Percentiles rank a stretch among this genome's conserved stretches.
These are phyloP conservation scores for Bradynema listronoti DNA, from an alignment of 1,140 invertebrate species.

Conservation along the genomic window DNA sequence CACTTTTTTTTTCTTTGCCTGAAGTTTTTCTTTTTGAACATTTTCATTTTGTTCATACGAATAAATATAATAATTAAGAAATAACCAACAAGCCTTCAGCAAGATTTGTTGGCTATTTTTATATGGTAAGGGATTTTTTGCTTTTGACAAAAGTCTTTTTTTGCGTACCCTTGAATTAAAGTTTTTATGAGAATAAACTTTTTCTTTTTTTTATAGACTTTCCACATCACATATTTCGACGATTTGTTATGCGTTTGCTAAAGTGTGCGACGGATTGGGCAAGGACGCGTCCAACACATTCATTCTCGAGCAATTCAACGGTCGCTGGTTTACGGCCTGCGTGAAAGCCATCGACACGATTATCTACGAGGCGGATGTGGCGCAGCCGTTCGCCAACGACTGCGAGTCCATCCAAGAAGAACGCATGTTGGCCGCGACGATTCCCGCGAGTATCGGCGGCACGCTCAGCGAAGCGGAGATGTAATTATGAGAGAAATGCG, in stretches of 20 bases:
- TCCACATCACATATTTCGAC: not conserved
- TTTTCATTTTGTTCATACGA: too few species aligned
- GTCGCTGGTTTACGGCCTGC: constrained; percentile 11
- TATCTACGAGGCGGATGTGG: constrained; percentile 11
- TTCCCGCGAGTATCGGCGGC: not conserved
- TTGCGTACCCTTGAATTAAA: too few species aligned
- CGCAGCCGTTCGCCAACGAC: not conserved
- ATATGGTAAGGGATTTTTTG: too few species aligned
- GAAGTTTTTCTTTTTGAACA: too few species aligned
- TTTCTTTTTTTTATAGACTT: too few species aligned
- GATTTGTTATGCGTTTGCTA: not conserved
- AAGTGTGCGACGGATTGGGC: constrained; percentile 6
- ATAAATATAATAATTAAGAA: too few species aligned
- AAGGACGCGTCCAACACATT: not conserved
- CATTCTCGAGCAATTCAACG: constrained; percentile 7
- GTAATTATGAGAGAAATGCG: not conserved
- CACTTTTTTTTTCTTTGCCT: too few species aligned
- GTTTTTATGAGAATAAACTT: too few species aligned
- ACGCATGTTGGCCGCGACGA: not conserved
- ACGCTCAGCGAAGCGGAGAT: not conserved
- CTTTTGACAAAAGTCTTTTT: too few species aligned
- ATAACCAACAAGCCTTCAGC: too few species aligned
- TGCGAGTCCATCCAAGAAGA: not conserved
- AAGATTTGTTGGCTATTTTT: too few species aligned
- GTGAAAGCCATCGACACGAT: constrained; percentile 5